Base-by-base conservation (phyloP, 2,113 vertebrate species). In the Bufo bufo region DNA sequence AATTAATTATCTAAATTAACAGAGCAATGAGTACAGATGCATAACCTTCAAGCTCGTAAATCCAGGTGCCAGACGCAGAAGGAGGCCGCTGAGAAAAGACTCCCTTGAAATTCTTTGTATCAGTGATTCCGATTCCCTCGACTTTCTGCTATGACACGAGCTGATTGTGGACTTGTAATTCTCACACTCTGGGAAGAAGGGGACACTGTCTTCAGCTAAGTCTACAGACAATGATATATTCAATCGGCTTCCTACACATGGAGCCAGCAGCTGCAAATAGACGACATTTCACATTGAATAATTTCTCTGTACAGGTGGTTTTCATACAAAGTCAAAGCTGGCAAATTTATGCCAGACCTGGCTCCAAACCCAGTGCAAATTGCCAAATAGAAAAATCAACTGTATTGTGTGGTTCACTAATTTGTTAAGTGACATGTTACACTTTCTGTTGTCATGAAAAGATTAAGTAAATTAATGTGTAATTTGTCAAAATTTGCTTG, bases 111-210 rank as follows among this genome's bases (percentile, higher is more conserved):
- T 75, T 72, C 45, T 49, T 58, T 72, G n/a, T 56, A 66, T 66
- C 77, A 52, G 58, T 56, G 81, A 66, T 65, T 65, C 43, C 52
- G 72, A 77, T 89, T 52, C 82, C 50, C 56, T 16, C 47, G 81
- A 77, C 87, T 84, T 52, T 75, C 77, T 13, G 72, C 82, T 54
- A 54, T 89, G 81, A 78, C 87, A 83, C 49, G 33, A 77, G 33
- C 72, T 66, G 59, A 52, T 84, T 89, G 87, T 77, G 47, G 59
- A 77, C 61, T 77, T 43, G n/a, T 50, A 84, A 84, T 89, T 89
- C 87, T 89, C 87, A 89, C 87, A 89, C 87, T 89, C 71, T 13
- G 58, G 82, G 49, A 88, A 89, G 83, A 89, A 89, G 87, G 81
- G 82, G 81, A 77, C 87, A 78, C 81, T 84, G 87, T 89, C 78